Base-by-base conservation (phyloP, 2,888 invertebrate species). In the Lasioglossum malachurum region DNA sequence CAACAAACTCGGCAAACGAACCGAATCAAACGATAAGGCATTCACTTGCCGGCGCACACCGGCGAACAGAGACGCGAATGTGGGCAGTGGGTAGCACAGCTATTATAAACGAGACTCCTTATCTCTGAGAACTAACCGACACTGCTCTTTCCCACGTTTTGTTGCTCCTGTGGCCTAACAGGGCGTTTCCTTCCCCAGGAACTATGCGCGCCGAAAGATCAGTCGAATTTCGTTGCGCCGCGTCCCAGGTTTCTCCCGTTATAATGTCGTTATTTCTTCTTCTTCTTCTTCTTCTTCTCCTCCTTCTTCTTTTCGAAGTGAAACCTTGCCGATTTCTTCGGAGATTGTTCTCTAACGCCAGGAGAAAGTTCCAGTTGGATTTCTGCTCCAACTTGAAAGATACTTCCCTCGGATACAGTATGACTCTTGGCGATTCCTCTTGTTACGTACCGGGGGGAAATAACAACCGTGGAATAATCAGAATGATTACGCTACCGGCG, bases 21-120 rank as follows among this genome's bases (percentile, higher is more conserved):
- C 91, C 92, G 92, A 93, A 93, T 94, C 92, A 90, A 92, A 93
- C 92, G 94, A 94, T 93, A 93, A 93, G 92, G 88, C 92, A 92
- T 92, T 93, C 91, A 90, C 92, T 93, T 84, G 90, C 86, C 89
- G 69, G 57, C 84, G 10, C 69, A 41, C 89, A 90, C 82, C 82
- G 79, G 84, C 89, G 82, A 82, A 89, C 83, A 76, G 64, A 80
- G 87, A 85, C 76, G 78, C 82, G 82, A 91, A 90, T 90, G 90
- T 90, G 91, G 89, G 88, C 91, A 92, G 90, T 89, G 90, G 91
- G 88, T 90, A 92, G 91, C 88, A 80, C 31, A 27, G 81, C 90
- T 93, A 92, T 94, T 94, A 93, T 91, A 93, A 94, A 93, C 92
- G 91, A 92, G 92, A 87, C 89, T 90, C 90, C 92, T 93, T 93